Conservation (phyloP, 1,140 invertebrate species). For the Himalopsyche phryganea region DNA sequence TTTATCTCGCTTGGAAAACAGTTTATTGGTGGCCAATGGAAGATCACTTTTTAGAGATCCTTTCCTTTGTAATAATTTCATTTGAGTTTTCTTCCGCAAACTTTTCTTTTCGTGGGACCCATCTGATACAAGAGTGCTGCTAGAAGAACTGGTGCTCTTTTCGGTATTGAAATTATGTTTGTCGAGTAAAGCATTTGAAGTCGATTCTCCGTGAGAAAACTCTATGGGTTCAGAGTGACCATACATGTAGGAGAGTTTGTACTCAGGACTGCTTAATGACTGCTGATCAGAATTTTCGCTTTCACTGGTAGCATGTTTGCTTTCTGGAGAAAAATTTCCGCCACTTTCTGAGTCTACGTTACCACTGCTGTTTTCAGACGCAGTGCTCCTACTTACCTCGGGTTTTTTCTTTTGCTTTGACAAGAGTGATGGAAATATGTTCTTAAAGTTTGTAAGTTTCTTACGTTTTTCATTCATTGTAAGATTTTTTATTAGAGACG, state of each 20-base stretch:
- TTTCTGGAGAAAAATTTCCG: not conserved
- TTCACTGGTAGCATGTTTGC: not conserved
- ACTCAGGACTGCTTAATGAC: not conserved
- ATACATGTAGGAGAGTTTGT: not conserved
- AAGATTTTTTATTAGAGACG: not conserved
- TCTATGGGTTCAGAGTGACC: not conserved
- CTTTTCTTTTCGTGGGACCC: constrained; percentile 2
- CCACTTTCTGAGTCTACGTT: too few species aligned
- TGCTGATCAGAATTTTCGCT: not conserved
- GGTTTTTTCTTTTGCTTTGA: not conserved
- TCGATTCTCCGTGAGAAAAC: not conserved
- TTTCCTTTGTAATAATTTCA: constrained; percentile 5
- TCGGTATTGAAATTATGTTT: not conserved
- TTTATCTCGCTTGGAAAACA: not conserved
- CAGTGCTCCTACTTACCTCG: not conserved
- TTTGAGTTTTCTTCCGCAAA: not conserved
- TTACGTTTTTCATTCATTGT: constrained; percentile 2
- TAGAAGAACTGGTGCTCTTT: constrained; percentile 26
- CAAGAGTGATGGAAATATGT: not conserved
- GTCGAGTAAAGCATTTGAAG: too few species aligned
- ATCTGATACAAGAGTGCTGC: constrained; percentile 28
- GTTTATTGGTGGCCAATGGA: not conserved
- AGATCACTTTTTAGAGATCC: constrained; percentile 10
- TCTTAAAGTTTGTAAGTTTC: constrained; percentile 2
- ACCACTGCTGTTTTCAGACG: not conserved